A percentile compares a stretch with the other conserved stretches of the same genome.
Conservation (phyloP, 2,113 vertebrate genomes). For the Scopus umbretta region DNA sequence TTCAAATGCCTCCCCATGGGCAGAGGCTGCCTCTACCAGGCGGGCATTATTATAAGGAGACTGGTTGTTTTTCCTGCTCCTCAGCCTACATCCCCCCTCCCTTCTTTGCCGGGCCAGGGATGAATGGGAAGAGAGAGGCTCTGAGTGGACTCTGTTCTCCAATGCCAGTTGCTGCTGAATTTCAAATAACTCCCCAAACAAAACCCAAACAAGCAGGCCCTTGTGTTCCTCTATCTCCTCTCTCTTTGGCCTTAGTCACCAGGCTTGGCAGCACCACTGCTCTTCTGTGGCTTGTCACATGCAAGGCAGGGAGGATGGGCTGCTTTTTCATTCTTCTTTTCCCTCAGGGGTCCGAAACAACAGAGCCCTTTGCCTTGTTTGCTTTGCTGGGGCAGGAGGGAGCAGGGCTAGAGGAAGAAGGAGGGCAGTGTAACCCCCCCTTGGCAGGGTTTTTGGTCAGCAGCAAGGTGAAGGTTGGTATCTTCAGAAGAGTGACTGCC, state of each 20-base stretch:
- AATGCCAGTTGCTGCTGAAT: conserved; percentile 53
- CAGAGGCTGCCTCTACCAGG: background rate
- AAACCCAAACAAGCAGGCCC: conserved; percentile 50
- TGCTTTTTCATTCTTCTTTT: background rate
- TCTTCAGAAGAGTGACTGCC: rapidly evolving
- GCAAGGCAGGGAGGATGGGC: background rate
- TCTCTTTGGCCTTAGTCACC: conserved; percentile 59
- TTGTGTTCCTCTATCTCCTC: conserved; percentile 61
- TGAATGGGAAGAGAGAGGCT: conserved; percentile 64
- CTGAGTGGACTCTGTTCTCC: conserved; percentile 66
- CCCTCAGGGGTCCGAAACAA: conserved; percentile 1
- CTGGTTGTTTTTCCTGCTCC: conserved; percentile 34
- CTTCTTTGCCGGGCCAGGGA: background rate
- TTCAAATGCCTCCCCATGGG: background rate
- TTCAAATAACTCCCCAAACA: conserved; percentile 67
- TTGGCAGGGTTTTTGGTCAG: background rate
- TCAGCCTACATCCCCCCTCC: background rate
- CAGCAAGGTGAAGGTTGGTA: background rate
- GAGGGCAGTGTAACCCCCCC: background rate
- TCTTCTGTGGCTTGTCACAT: conserved; percentile 44
- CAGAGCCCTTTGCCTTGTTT: conserved; percentile 44
- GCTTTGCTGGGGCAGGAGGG: background rate
- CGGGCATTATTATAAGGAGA: conserved; percentile 17
- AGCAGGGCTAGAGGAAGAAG: background rate
- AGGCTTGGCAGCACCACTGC: conserved; percentile 29